These are phyloP conservation scores for Thalpophila matura DNA, from an alignment of 2,888 invertebrate genomes.

Conservation along the genomic window DNA sequence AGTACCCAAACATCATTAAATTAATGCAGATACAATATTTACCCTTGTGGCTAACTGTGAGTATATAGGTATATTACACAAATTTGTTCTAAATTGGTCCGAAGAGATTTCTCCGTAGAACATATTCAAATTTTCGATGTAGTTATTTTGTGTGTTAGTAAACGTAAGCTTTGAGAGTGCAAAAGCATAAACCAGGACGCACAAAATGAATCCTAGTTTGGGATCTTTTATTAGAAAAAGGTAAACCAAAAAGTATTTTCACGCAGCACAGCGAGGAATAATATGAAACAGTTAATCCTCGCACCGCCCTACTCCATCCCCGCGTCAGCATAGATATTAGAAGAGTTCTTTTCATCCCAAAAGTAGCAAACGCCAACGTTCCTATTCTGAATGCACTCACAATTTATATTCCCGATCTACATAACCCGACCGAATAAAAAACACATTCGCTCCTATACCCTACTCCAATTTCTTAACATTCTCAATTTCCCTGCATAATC, in stretches of 20 bases:
- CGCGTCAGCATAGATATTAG: slow-evolving; percentile 51
- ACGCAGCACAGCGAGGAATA: neutral
- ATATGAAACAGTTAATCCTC: slow-evolving; percentile 25
- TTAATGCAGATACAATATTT: too few relatives aligned
- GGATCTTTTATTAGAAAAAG: neutral
- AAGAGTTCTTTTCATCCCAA: slow-evolving; percentile 49
- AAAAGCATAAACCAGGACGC: neutral
- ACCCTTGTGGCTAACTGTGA: too few relatives aligned
- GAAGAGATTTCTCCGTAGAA: too few relatives aligned
- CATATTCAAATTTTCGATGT: too few relatives aligned
- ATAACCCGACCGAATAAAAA: slow-evolving; percentile 55
- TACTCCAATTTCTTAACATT: slow-evolving; percentile 51
- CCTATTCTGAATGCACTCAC: slow-evolving; percentile 55
- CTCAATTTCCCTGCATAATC: slow-evolving; percentile 57
- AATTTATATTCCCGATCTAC: slow-evolving; percentile 51
- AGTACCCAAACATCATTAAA: too few relatives aligned
- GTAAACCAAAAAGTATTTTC: neutral
- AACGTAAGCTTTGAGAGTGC: too few relatives aligned
- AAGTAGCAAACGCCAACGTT: slow-evolving; percentile 47
- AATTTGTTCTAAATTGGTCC: too few relatives aligned
- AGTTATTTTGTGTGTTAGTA: too few relatives aligned
- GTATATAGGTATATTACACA: too few relatives aligned
- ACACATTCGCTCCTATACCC: slow-evolving; percentile 31
- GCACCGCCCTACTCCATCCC: slow-evolving; percentile 8
- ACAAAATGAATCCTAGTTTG: neutral